These are phyloP conservation scores for Eurois occulta DNA, from an alignment of 2,888 invertebrate genomes.

Conservation along the genomic window DNA sequence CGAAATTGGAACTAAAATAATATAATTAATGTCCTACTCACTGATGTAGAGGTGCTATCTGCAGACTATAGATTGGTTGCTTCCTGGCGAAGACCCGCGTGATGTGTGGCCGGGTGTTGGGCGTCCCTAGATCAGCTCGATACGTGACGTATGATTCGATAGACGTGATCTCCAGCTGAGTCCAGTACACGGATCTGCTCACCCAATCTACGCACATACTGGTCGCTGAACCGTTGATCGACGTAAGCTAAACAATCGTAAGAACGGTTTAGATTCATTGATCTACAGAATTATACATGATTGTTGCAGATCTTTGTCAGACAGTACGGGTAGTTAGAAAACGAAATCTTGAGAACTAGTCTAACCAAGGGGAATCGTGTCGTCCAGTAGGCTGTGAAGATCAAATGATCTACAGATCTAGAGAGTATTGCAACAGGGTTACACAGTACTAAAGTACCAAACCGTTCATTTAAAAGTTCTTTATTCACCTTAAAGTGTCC, in stretches of 20 bases:
- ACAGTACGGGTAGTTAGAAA: neutral
- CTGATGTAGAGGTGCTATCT: slow-evolving; percentile 94
- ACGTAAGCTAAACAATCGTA: slow-evolving; percentile 78
- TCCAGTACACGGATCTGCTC: slow-evolving; percentile 95
- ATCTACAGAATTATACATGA: neutral
- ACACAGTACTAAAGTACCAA: neutral
- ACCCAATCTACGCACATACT: slow-evolving; percentile 97
- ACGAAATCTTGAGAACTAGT: neutral
- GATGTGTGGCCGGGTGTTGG: slow-evolving; percentile 88
- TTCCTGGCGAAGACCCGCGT: slow-evolving; percentile 90
- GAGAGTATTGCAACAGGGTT: neutral
- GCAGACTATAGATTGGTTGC: slow-evolving; percentile 92
- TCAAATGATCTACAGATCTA: neutral
- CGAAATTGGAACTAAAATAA: neutral
- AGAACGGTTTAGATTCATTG: neutral
- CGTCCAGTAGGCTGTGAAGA: neutral
- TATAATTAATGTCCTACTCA: slow-evolving; percentile 73
- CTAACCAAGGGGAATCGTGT: neutral
- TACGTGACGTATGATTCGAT: slow-evolving; percentile 90
- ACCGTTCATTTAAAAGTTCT: neutral
- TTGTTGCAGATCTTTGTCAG: neutral
- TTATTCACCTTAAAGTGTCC: slow-evolving; percentile 85
- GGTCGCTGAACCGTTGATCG: slow-evolving; percentile 87
- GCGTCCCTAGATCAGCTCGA: slow-evolving; percentile 92
- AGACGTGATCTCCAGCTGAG: slow-evolving; percentile 90